Conservation (phyloP, 2,113 vertebrate genomes). For the Lycocorax pyrrhopterus region DNA sequence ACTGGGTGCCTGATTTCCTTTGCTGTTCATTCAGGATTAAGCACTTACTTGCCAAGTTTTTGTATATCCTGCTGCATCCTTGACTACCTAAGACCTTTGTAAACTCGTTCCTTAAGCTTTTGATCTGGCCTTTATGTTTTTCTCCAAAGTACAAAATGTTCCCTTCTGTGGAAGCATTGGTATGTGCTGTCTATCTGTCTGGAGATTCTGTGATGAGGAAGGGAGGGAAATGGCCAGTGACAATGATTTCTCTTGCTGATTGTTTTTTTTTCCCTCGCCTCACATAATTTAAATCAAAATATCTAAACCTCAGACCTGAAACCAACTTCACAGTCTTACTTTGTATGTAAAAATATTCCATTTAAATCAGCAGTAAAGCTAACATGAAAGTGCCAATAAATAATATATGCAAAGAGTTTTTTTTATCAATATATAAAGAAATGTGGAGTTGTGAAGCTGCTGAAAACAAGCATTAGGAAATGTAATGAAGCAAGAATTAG, state of each 20-base stretch:
- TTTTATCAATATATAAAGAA: slow-evolving; percentile 79
- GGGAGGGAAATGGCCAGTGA: background rate
- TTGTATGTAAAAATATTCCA: slow-evolving; percentile 77
- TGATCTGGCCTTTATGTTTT: slow-evolving; percentile 50
- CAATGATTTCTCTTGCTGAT: slow-evolving; percentile 6
- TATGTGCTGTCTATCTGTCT: slow-evolving; percentile 3
- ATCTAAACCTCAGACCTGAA: slow-evolving; percentile 65
- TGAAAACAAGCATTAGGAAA: slow-evolving; percentile 78
- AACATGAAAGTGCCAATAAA: slow-evolving; percentile 77
- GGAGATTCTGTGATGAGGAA: background rate
- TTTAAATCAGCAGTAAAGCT: slow-evolving; percentile 75
- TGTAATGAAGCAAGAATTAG: slow-evolving; percentile 83
- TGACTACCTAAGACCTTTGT: slow-evolving; percentile 5
- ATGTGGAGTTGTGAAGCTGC: slow-evolving; percentile 73
- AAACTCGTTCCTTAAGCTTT: slow-evolving; percentile 43
- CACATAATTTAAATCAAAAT: slow-evolving; percentile 40
- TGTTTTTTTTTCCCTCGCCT: background rate
- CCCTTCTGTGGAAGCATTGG: background rate
- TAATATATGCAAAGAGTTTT: slow-evolving; percentile 79
- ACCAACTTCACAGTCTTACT: slow-evolving; percentile 65
- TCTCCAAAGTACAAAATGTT: slow-evolving; percentile 34
- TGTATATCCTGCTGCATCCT: background rate
- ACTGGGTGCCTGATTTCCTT: background rate
- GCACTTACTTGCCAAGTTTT: background rate
- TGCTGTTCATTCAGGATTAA: background rate